These are phyloP conservation scores for Caracal caracal DNA, from an alignment of 2,113 vertebrate species.

Conservation along the genomic window DNA sequence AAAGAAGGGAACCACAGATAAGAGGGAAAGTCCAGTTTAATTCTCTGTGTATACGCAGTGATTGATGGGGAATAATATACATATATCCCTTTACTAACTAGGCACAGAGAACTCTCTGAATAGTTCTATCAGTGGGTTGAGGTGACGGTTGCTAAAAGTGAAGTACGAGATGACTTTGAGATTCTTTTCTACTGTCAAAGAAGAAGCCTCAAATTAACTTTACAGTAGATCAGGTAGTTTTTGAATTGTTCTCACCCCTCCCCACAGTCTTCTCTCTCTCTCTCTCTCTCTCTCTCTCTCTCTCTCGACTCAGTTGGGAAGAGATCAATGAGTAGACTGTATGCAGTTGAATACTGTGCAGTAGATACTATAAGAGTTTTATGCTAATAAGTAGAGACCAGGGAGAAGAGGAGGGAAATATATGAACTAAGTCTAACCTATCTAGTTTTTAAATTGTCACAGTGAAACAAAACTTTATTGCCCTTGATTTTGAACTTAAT, in stretches of 20 bases:
- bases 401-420: not conserved
- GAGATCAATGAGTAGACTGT: not conserved
- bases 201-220: not conserved
- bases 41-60: not conserved
- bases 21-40: not conserved
- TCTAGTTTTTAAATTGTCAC: not conserved
- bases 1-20: not conserved
- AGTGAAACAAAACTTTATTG: not conserved
- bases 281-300: not conserved
- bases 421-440: not conserved
- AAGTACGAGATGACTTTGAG: slow-evolving; percentile 17
- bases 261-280: not conserved
- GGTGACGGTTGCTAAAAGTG: slow-evolving; percentile 34
- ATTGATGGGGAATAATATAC: slow-evolving; percentile 36
- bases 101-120: not conserved
- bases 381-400: not conserved
- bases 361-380: not conserved
- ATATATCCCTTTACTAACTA: not conserved
- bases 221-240: not conserved
- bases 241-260: not conserved
- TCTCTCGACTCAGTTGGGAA: not conserved
- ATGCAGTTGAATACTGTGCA: not conserved
- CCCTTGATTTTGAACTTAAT: not conserved
- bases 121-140: slow-evolving; percentile 29
- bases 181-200: not conserved